Conservation (phyloP, 2,113 vertebrate genomes). For the Excalfactoria chinensis region DNA sequence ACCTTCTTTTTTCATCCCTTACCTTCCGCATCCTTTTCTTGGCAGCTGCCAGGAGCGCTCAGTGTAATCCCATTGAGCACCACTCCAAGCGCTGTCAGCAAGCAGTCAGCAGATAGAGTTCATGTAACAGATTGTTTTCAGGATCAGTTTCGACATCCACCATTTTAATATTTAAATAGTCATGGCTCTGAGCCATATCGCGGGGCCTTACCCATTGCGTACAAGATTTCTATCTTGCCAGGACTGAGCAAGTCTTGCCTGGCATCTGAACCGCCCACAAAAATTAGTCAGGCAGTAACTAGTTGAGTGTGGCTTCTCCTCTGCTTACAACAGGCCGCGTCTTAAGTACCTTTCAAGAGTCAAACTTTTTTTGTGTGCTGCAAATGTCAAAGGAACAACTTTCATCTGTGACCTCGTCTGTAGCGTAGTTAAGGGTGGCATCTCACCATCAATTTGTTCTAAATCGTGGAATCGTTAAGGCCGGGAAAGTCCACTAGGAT, state of each 20-base stretch:
- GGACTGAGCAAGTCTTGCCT: constrained; percentile 6
- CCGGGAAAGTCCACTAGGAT: no score
- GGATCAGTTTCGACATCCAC: not conserved
- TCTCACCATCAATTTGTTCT: not conserved
- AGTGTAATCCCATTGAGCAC: not conserved
- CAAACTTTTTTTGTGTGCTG: not conserved
- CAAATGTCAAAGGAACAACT: not conserved
- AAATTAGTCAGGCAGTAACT: constrained; percentile 2
- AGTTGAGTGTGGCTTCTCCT: not conserved
- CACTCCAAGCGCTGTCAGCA: not conserved
- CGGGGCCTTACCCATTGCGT: not conserved
- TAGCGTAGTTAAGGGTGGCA: not conserved
- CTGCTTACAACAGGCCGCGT: not conserved
- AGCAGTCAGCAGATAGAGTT: not conserved
- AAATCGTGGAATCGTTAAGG: no score
- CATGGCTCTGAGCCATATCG: constrained; percentile 3
- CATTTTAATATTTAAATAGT: not conserved
- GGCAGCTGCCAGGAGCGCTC: not conserved
- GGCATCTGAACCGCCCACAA: not conserved
- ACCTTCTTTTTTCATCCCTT: not conserved
- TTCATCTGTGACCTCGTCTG: not conserved
- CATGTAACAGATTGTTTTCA: not conserved
- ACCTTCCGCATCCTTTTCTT: not conserved
- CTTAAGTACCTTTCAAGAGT: not conserved
- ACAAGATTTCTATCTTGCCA: not conserved